Base-by-base conservation (phyloP, 1,140 invertebrate genomes). In the Drosophila paulistorum region DNA sequence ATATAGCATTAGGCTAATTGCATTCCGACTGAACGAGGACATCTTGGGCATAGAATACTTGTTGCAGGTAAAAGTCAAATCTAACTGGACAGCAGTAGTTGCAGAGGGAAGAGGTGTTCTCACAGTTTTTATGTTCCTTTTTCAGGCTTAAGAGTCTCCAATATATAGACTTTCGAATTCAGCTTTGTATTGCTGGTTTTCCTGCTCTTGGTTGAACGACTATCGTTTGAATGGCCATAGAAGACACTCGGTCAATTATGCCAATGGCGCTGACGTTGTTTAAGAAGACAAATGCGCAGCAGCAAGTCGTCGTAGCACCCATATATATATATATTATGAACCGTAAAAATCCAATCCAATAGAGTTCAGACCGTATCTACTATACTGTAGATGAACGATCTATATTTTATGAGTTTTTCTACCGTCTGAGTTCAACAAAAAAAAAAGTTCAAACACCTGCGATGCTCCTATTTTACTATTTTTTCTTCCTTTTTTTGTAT, bases 251-350 rank as follows among this genome's bases (percentile, higher is more conserved):
- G 51, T 68, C 48, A 30, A 61, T 65, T 58, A 45, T 55, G 71
- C 71, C 67, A 58, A 54, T 85, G 48, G 73, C 65, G 71, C 71
- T 72, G 77, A 80, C 61, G 57, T 65, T 66, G 74, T 71, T 74
- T 42, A 48, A 20, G 65, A 71, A 73, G 75, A 63, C 51, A 86
- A 86, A 80, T 87, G 83, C 83, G 83, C 83, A 87, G 83, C 79
- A 82, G 61, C 64, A 51, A 73, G 68, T 70, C 66, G 62, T 72
- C 65, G 79, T 11, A 51, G 45, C 45, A 51, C 17, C 83, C 83
- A 87, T 86, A 67, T 72, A 78, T 63, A 70, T 48, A 48, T 73
- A 68, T 37, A 59, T 20, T 37, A 20, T 51, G 17, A 51, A 51
- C 45, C 45, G 45, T 51, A 51, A 14, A 48, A 48, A 45, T 20